Base-by-base conservation (phyloP, 53 echinoderm and acorn worm species). In the Actinopyga echinites region DNA sequence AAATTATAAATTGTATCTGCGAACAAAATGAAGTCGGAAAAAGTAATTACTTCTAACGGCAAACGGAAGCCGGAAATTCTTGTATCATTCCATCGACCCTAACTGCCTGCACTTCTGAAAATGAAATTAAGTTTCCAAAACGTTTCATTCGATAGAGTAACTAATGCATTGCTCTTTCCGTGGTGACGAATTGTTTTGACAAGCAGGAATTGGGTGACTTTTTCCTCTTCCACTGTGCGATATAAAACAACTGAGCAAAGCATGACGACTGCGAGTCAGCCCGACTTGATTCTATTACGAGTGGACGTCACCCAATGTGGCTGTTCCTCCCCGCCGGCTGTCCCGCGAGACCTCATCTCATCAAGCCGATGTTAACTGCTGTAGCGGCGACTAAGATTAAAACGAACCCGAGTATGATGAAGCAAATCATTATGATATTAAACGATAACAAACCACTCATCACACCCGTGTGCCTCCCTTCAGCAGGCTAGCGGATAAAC, bases 341-440 rank as follows among this genome's bases (percentile, higher is more conserved):
- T 71, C 71, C 71, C 71, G 71, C 42, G 71, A 44, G 71, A 71
- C 21, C 71, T 71, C 40, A 71, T 43, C 71, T 71, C 71, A 71
- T 71, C 71, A 71, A 71, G 44, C 44, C 22, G 40, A 71, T 71
- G 71, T 71, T 71, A 71, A 71, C 71, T 71, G 71, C 71, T 71
- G 42, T 71, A 43, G 71, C 42, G 22, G 71, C 40, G 45, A 44
- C 71, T 43, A 35, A 71, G 71, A 71, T 71, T 71, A 71, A 71
- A 71, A 42, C 43, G 42, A 44, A 24, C 40, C n/a, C 71, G 37
- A 71, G 44, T 71, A 43, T 40, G 71, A 71, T 71, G 71, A 71
- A 44, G 15, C 26, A 78, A 30, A 78, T 78, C 78, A 78, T 78
- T 78, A 78, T 78, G 78, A 52, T 78, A 78, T 78, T 78, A 57